Percentiles rank a stretch among this genome's conserved stretches.
Evolutionary conservation across 1,140 invertebrate genomes (phyloP).

Genomic region (Asobara japonica): DNA sequence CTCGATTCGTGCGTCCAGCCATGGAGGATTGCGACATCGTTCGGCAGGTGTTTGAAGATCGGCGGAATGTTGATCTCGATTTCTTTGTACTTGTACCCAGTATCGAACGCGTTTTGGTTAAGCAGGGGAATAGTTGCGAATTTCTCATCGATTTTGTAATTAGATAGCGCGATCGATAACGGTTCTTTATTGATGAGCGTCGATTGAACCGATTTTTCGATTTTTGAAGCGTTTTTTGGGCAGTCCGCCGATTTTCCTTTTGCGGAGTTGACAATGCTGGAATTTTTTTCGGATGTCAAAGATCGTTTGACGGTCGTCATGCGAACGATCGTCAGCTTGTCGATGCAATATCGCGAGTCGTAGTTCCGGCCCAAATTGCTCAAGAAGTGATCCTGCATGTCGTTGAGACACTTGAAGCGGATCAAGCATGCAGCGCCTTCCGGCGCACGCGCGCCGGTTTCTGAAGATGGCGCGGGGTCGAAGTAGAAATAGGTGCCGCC

Average conservation of each 20-base stretch:
- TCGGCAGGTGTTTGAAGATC: conserved; percentile 46
- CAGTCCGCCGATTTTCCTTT: conserved; percentile 33
- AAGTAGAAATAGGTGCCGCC: conserved; percentile 44
- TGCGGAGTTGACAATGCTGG: background rate
- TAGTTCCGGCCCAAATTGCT: conserved; percentile 42
- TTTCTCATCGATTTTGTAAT: conserved; percentile 46
- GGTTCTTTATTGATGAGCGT: conserved; percentile 43
- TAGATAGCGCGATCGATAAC: conserved; percentile 52
- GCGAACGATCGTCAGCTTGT: conserved; percentile 43
- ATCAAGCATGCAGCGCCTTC: conserved; percentile 47
- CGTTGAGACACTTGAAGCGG: conserved; percentile 43
- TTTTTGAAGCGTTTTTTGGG: conserved; percentile 39
- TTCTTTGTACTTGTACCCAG: conserved; percentile 50
- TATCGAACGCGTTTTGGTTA: conserved; percentile 44
- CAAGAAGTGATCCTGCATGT: conserved; percentile 42
- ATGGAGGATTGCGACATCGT: conserved; percentile 47
- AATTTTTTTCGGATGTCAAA: conserved; percentile 15
- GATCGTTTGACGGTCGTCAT: conserved; percentile 30
- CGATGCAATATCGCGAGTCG: conserved; percentile 52
- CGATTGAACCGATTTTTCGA: background rate
- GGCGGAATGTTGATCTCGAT: conserved; percentile 53
- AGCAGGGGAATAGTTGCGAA: conserved; percentile 46
- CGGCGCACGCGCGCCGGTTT: conserved; percentile 31
- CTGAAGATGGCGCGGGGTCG: conserved; percentile 43
- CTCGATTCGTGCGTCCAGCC: conserved; percentile 53